Evolutionary conservation across 1,140 invertebrate genomes (phyloP).

Genomic region (Polypedilum vanderplanki): DNA sequence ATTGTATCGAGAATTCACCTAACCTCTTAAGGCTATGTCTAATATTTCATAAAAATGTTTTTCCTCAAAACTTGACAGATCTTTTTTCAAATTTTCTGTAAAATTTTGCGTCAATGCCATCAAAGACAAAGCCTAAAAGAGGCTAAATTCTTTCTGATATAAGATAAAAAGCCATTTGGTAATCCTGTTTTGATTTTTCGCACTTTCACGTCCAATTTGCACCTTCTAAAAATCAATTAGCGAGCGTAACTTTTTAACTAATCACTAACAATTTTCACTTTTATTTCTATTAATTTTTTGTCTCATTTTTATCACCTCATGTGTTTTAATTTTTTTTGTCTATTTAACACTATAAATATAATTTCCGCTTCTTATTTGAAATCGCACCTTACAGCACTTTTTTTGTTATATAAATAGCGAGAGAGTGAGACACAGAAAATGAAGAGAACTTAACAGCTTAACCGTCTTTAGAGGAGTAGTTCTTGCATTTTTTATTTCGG

Average conservation of each 20-base stretch:
- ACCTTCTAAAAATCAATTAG: slow-evolving; percentile 3
- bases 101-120: not conserved
- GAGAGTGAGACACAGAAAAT: too few species aligned
- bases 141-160: slow-evolving; percentile 25
- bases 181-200: not conserved
- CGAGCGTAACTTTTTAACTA: not conserved
- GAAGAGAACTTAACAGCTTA: slow-evolving; percentile 23
- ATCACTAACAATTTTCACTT: not conserved
- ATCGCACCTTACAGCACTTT: not conserved
- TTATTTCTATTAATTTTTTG: not conserved
- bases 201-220: slow-evolving; percentile 10
- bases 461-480: slow-evolving; percentile 27
- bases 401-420: too few species aligned
- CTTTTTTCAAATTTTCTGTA: not conserved
- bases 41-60: slow-evolving; percentile 10
- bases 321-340: not conserved
- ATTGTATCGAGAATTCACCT: slow-evolving; percentile 21
- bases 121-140: slow-evolving; percentile 29
- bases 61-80: not conserved
- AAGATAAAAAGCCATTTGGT: not conserved
- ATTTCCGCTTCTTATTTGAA: not conserved
- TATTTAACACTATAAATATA: not conserved
- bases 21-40: slow-evolving; percentile 28
- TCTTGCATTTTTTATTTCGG: slow-evolving; percentile 29
- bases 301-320: not conserved